Evolutionary conservation across 2,797 vertebrate species (phyloP).

Genomic region (Malurus leucopterus): DNA sequence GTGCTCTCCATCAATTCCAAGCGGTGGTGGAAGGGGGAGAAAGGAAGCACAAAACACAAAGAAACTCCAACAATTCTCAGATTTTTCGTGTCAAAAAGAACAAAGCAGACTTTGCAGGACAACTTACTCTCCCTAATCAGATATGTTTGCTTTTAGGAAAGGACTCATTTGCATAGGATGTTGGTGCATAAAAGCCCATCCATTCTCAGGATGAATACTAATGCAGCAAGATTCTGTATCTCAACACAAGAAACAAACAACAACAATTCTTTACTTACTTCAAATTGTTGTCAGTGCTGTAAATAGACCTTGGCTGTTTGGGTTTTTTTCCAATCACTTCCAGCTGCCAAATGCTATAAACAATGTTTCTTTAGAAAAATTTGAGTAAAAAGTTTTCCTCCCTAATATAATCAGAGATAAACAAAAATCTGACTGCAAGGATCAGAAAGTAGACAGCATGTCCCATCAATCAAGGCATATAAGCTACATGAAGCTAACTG

Average conservation of each 20-base stretch:
- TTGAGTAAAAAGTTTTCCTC: neutral
- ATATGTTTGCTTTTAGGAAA: conserved; percentile 28
- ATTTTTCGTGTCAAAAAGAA: neutral
- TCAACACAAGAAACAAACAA: neutral
- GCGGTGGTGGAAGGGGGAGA: neutral
- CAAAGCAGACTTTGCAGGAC: neutral
- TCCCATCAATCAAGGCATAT: neutral
- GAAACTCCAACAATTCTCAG: neutral
- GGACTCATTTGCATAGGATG: conserved; percentile 50
- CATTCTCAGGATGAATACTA: conserved; percentile 39
- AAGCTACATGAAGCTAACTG: neutral
- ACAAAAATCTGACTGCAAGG: neutral
- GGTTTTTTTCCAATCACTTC: neutral
- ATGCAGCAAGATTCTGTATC: conserved; percentile 16
- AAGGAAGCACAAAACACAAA: neutral
- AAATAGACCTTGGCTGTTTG: neutral
- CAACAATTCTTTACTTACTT: neutral
- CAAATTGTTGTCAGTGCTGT: neutral
- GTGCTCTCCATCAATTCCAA: neutral
- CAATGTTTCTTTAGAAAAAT: neutral
- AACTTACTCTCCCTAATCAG: neutral
- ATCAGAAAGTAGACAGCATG: neutral
- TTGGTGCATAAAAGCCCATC: conserved; percentile 16
- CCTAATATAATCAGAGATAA: neutral
- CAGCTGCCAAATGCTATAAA: neutral